A percentile compares a stretch with the other conserved stretches of the same genome.
Evolutionary conservation across 1,140 invertebrate genomes (phyloP).

Genomic region (Heliconius hermathena): DNA sequence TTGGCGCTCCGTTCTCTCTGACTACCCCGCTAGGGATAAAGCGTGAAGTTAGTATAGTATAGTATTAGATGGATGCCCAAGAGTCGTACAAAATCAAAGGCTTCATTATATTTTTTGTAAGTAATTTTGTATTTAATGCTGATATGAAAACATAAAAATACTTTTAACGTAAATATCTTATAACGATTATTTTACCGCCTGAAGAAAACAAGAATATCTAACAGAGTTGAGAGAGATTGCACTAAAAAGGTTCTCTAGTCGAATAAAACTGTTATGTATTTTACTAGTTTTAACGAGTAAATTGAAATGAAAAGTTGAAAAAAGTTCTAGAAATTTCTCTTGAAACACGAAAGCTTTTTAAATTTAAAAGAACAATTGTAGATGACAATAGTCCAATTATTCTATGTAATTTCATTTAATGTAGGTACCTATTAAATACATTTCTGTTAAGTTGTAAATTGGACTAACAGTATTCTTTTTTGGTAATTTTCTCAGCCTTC

Average conservation of each 20-base stretch:
- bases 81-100: too few relatives aligned
- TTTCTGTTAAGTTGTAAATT: neutral
- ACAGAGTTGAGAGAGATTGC: neutral
- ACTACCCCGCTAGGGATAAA: too few relatives aligned
- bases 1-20: too few relatives aligned
- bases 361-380: neutral
- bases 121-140: too few relatives aligned
- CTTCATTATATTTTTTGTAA: too few relatives aligned
- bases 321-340: neutral
- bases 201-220: neutral
- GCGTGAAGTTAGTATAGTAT: too few relatives aligned
- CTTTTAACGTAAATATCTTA: too few relatives aligned
- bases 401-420: neutral
- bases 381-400: neutral
- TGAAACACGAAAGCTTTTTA: neutral
- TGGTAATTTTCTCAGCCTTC: neutral
- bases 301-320: neutral
- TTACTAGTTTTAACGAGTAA: constrained; percentile 1
- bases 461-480: neutral
- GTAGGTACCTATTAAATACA: neutral
- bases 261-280: neutral
- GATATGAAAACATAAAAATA: too few relatives aligned
- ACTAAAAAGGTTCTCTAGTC: neutral
- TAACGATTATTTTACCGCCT: too few relatives aligned
- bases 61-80: too few relatives aligned